Conservation (phyloP, 2,888 invertebrate genomes). For the Phlogophora meticulosa region DNA sequence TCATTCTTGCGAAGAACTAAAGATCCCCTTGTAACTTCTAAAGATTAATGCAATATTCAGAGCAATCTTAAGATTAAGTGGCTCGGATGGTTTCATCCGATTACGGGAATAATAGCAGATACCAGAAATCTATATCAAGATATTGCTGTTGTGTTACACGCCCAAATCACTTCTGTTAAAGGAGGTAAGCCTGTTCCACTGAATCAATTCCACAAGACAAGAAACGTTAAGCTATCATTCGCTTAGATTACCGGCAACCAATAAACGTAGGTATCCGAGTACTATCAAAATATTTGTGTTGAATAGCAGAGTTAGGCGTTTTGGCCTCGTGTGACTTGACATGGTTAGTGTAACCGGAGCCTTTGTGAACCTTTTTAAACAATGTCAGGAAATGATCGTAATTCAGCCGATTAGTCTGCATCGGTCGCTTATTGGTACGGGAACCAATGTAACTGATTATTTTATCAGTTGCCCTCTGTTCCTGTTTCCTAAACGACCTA, state of each 20-base stretch:
- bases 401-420: conserved; percentile 74
- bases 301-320: conserved; percentile 26
- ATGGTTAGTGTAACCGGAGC: conserved; percentile 66
- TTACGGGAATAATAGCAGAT: conserved; percentile 20
- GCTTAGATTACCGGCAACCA: conserved; percentile 28
- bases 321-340: conserved; percentile 37
- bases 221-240: conserved; percentile 38
- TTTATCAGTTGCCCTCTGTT: conserved; percentile 61
- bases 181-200: conserved; percentile 26
- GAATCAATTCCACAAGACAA: conserved; percentile 52
- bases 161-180: conserved; percentile 24
- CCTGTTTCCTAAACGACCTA: conserved; percentile 61
- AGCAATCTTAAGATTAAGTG: conserved; percentile 39
- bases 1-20: conserved; percentile 30
- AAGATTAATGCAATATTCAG: conserved; percentile 49
- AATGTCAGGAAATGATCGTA: conserved; percentile 79
- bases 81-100: conserved; percentile 9
- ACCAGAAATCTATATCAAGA: conserved; percentile 15
- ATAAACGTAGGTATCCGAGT: conserved; percentile 29
- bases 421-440: conserved; percentile 67
- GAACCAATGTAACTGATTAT: conserved; percentile 62
- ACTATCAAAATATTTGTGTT: conserved; percentile 48
- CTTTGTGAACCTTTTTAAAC: conserved; percentile 75
- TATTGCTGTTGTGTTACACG: conserved; percentile 27
- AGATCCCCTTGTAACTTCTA: conserved; percentile 44